phyloP scores from a whole-genome alignment of 2,797 vertebrate species.

The Podarcis lilfordi region DNA sequence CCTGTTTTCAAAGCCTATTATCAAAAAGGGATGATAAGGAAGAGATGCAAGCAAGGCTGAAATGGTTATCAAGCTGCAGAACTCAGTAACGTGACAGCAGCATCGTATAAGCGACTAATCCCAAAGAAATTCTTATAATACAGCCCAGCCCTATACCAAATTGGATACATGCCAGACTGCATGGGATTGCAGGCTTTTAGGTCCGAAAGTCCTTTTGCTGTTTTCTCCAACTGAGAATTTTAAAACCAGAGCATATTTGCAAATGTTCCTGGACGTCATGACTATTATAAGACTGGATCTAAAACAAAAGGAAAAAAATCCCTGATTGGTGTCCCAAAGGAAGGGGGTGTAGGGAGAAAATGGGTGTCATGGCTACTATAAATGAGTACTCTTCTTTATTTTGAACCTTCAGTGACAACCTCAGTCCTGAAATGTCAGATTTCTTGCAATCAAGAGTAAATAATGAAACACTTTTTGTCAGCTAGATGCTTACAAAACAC shows the following conservation, averaged over 20 bases:
- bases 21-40: background rate
- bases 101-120: background rate
- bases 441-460: background rate
- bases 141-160: background rate
- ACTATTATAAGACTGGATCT: background rate
- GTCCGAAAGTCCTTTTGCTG: background rate
- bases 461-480: background rate
- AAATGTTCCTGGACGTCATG: background rate
- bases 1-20: background rate
- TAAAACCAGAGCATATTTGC: background rate
- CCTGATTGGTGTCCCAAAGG: background rate
- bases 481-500: background rate
- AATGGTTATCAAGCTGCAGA: background rate
- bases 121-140: background rate
- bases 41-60: background rate
- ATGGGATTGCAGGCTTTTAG: background rate
- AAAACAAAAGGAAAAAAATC: background rate
- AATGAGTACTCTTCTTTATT: background rate
- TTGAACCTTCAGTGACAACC: background rate
- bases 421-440: background rate
- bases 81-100: background rate
- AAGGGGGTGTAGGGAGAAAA: background rate
- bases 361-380: too few species aligned
- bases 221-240: background rate
- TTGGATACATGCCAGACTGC: background rate